Evolutionary conservation across 1,140 invertebrate genomes (phyloP).

Genomic region (Euura lappo): DNA sequence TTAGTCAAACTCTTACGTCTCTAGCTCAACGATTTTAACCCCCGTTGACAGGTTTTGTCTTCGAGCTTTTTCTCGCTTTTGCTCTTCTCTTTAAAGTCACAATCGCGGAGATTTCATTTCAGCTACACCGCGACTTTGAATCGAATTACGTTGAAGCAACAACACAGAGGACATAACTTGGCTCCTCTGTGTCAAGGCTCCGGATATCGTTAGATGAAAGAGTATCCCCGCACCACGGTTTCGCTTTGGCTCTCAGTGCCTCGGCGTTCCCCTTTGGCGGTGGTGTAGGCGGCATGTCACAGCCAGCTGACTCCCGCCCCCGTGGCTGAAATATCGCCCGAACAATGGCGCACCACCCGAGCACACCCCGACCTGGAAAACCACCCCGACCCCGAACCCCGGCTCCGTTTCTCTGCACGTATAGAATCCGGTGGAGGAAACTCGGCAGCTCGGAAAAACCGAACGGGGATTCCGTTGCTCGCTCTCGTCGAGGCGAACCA

Average conservation of each 20-base stretch:
- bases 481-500: not conserved
- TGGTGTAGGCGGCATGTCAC: conserved; percentile 57
- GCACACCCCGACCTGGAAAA: conserved; percentile 1
- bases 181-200: conserved; percentile 41
- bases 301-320: conserved; percentile 57
- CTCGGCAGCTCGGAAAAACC: conserved; percentile 17
- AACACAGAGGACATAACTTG: conserved; percentile 1
- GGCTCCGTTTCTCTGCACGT: not conserved
- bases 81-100: too few species aligned
- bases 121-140: not conserved
- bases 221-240: conserved; percentile 30
- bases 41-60: not conserved
- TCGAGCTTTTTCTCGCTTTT: too few species aligned
- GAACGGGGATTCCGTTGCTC: not conserved
- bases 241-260: conserved; percentile 51
- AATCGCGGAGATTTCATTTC: too few species aligned
- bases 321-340: conserved; percentile 57
- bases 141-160: not conserved
- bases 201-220: conserved; percentile 48
- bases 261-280: conserved; percentile 55
- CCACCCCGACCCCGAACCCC: conserved; percentile 7
- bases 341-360: conserved; percentile 54
- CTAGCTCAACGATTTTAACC: not conserved
- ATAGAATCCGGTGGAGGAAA: conserved; percentile 18
- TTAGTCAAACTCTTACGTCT: not conserved